phyloP scores from a whole-genome alignment of 2,113 vertebrate genomes.

The Tiliqua scincoides region DNA sequence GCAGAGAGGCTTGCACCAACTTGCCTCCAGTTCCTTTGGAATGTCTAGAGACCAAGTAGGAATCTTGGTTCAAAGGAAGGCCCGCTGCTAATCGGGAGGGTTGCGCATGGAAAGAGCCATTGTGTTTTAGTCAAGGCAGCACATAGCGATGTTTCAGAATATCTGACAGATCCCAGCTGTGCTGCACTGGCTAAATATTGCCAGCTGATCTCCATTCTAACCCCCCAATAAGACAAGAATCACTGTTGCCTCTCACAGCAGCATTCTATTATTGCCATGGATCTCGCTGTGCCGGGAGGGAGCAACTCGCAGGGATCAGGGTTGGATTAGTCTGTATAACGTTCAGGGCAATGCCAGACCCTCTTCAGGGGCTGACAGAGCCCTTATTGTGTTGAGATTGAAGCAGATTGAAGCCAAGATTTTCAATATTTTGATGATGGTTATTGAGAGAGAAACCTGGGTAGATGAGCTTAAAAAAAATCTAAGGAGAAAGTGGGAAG shows the following conservation, averaged over 20 bases:
- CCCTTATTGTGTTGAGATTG: slow-evolving; percentile 68
- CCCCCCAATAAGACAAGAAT: neutral
- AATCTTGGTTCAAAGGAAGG: neutral
- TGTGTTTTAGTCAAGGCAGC: neutral
- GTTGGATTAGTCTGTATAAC: slow-evolving; percentile 69
- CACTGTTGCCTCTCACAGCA: slow-evolving; percentile 3
- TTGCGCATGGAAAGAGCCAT: neutral
- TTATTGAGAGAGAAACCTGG: slow-evolving; percentile 1
- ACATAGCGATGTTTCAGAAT: neutral
- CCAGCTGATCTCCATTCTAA: neutral
- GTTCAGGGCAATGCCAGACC: slow-evolving; percentile 68
- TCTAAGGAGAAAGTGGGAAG: neutral
- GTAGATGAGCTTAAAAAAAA: neutral
- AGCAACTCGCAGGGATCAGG: slow-evolving; percentile 45
- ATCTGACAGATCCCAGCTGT: neutral
- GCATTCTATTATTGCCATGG: neutral
- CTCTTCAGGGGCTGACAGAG: slow-evolving; percentile 63
- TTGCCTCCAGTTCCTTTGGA: neutral
- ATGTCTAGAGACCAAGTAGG: neutral
- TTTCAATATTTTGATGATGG: slow-evolving; percentile 38
- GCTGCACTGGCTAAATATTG: neutral
- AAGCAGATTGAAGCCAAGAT: slow-evolving; percentile 69
- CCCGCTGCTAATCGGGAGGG: neutral
- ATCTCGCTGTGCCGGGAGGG: neutral
- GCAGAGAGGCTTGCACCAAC: neutral